These are phyloP conservation scores for Dufourea novaeangliae DNA, from an alignment of 1,140 invertebrate genomes.

Conservation along the genomic window DNA sequence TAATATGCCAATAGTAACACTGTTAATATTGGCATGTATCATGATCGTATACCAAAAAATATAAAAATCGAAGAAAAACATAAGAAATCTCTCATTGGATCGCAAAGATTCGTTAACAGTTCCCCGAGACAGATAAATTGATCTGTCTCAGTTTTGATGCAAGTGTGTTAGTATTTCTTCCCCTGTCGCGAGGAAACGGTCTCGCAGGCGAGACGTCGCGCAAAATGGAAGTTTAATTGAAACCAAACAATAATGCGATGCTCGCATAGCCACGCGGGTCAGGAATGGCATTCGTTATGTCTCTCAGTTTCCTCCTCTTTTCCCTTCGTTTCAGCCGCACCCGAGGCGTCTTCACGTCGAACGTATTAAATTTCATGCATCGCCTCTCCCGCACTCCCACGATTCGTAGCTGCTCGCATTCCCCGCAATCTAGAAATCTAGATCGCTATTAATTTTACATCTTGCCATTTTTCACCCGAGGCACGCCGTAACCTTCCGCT, in stretches of 20 bases:
- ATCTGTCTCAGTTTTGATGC: neutral
- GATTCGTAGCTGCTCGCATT: conserved; percentile 79
- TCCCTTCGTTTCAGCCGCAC: conserved; percentile 43
- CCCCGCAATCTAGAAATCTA: conserved; percentile 80
- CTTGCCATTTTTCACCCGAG: conserved; percentile 37
- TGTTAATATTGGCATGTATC: too few species aligned
- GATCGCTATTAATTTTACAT: conserved; percentile 81
- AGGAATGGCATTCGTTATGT: conserved; percentile 75
- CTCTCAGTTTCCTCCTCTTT: conserved; percentile 61
- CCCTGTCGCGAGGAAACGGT: conserved; percentile 69
- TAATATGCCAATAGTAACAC: too few species aligned
- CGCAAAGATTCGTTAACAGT: neutral
- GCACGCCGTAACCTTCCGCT: conserved; percentile 13
- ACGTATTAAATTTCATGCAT: conserved; percentile 79
- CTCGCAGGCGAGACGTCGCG: conserved; percentile 70
- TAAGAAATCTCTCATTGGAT: too few species aligned
- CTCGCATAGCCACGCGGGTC: conserved; percentile 73
- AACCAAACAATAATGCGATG: conserved; percentile 80
- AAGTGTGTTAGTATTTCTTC: conserved; percentile 10
- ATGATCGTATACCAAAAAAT: too few species aligned
- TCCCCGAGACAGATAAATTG: neutral
- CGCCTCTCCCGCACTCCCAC: conserved; percentile 75
- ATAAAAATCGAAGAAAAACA: too few species aligned
- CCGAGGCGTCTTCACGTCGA: conserved; percentile 63
- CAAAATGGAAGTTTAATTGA: conserved; percentile 81